Base-by-base conservation (phyloP, 2,888 invertebrate genomes). In the Drosophila dives region DNA sequence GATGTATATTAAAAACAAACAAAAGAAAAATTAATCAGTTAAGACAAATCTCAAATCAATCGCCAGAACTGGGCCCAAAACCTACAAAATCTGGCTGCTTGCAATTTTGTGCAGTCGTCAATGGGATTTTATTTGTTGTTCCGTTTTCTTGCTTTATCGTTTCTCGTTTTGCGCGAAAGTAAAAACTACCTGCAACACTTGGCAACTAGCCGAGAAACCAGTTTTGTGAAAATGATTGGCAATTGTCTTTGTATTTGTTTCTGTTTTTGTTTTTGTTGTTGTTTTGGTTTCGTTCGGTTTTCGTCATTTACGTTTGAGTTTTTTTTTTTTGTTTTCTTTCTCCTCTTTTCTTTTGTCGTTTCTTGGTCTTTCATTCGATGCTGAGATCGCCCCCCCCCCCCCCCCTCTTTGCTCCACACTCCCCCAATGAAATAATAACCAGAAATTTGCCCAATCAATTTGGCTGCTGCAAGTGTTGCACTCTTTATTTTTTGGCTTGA, bases 201-300 rank as follows among this genome's bases (percentile, higher is more conserved):
- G 77, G 66, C 73, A 69, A 74, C 68, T 64, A 71, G 65, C 61
- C 56, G 75, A 76, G 71, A 84, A 86, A 87, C 85, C 83, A 81
- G 87, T 86, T 85, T 85, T 87, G 87, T 87, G 86, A 83, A 86
- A 85, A 87, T 87, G 81, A 86, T 83, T 85, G 77, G 70, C 80
- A 64, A 74, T 77, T 82, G 72, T 72, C 61, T 84, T 76, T 69
- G 72, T 69, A 65, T 75, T 76, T 68, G 72, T 69, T 69, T 73
- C 79, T 80, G 72, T 70, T 64, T 78, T 77, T 65, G 72, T 69
- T 69, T 72, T 80, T 81, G 70, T 72, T 60, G 76, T 82, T 82
- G 72, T 72, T 63, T 86, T 77, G 68, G 72, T 68, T 70, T 75
- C 72, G 67, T 34, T 75, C 64, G 45, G 53, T 67, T 75, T 79